A percentile compares a stretch with the other conserved stretches of the same genome.
Conservation (phyloP, 2,113 vertebrate species). For the Euleptes europaea region DNA sequence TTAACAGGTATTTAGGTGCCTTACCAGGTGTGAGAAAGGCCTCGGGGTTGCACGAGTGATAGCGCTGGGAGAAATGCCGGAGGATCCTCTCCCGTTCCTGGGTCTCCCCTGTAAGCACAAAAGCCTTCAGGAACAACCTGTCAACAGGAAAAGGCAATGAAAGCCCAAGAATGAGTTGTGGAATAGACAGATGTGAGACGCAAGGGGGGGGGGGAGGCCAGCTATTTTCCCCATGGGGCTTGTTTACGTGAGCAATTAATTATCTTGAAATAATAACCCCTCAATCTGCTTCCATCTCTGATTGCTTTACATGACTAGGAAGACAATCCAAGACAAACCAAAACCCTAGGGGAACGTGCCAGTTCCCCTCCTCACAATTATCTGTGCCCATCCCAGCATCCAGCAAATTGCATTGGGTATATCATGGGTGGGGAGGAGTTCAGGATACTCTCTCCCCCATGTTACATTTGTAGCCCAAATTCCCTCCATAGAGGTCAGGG, state of each 20-base stretch:
- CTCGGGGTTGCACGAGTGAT: constrained; percentile 82
- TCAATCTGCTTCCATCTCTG: background rate
- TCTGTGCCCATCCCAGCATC: too few species aligned
- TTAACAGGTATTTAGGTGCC: background rate
- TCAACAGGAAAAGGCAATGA: background rate
- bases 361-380: background rate
- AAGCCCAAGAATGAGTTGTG: too few species aligned
- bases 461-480: too few species aligned
- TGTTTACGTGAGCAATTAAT: too few species aligned
- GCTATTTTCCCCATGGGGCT: too few species aligned
- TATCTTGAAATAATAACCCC: background rate
- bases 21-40: constrained; percentile 77
- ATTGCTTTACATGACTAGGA: background rate
- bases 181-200: background rate
- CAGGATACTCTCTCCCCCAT: too few species aligned
- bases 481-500: too few species aligned
- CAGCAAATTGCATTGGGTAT: too few species aligned
- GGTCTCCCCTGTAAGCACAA: constrained; percentile 88
- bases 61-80: constrained; percentile 83
- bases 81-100: constrained; percentile 90
- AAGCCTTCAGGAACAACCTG: constrained; percentile 84
- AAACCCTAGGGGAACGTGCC: background rate
- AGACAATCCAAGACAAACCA: too few species aligned
- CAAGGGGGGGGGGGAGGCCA: too few species aligned
- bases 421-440: too few species aligned